These are phyloP conservation scores for Matsumyia berberina DNA, from an alignment of 2,888 invertebrate species.

Conservation along the genomic window DNA sequence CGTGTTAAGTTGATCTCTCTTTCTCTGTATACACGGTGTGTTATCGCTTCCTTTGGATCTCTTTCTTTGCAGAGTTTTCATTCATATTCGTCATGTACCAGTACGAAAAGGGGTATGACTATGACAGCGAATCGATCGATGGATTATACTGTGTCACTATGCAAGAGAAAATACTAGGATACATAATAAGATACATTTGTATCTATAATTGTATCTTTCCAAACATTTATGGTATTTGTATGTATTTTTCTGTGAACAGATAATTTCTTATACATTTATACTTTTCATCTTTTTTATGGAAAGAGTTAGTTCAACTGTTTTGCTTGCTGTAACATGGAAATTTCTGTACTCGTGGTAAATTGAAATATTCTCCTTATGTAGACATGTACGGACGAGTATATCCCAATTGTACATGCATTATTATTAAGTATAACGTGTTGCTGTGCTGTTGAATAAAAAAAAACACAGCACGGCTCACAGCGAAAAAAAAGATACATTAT, in stretches of 20 bases:
- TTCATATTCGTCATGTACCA: neutral
- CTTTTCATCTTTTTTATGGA: slow-evolving; percentile 3
- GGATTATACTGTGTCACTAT: slow-evolving; percentile 11
- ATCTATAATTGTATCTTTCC: slow-evolving; percentile 41
- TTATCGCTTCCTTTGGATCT: slow-evolving; percentile 47
- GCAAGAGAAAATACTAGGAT: slow-evolving; percentile 6
- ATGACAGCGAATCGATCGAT: slow-evolving; percentile 9
- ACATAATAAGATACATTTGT: slow-evolving; percentile 31
- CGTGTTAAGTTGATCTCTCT: slow-evolving; percentile 43
- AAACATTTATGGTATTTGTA: slow-evolving; percentile 15
- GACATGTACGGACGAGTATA: neutral
- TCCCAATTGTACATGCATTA: slow-evolving; percentile 55
- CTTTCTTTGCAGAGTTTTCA: slow-evolving; percentile 10
- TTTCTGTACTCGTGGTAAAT: slow-evolving; percentile 80
- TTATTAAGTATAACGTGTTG: slow-evolving; percentile 45
- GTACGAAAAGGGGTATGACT: neutral
- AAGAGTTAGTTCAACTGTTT: slow-evolving; percentile 28
- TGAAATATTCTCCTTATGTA: slow-evolving; percentile 12
- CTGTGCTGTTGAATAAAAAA: slow-evolving; percentile 30
- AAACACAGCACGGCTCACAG: slow-evolving; percentile 26
- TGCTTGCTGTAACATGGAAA: slow-evolving; percentile 42
- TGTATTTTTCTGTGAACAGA: slow-evolving; percentile 3
- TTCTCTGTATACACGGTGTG: slow-evolving; percentile 13
- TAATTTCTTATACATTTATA: slow-evolving; percentile 12
- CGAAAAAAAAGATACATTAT: slow-evolving; percentile 44